These are phyloP conservation scores for Upupa epops DNA, from an alignment of 2,113 vertebrate genomes.

Conservation along the genomic window DNA sequence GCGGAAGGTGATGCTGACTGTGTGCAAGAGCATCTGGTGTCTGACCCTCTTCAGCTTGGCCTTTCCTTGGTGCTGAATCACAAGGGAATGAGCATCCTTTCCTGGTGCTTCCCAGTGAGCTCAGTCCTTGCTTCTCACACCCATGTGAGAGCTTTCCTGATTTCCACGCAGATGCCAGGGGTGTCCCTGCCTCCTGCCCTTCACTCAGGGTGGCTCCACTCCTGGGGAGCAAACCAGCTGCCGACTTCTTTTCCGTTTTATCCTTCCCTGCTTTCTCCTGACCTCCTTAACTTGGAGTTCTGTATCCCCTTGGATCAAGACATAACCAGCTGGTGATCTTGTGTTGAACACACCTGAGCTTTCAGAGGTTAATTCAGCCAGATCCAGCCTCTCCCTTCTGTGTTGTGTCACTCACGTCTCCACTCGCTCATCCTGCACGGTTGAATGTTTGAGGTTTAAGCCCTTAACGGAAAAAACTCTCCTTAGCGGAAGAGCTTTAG, in stretches of 20 bases:
- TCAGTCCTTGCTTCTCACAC: background rate
- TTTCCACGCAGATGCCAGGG: background rate
- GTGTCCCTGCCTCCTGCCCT: background rate
- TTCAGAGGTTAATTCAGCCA: background rate
- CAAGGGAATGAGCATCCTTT: background rate
- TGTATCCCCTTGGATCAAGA: background rate
- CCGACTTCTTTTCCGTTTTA: background rate
- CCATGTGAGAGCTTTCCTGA: background rate
- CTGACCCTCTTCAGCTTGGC: background rate
- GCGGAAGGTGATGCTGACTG: background rate
- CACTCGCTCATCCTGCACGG: background rate
- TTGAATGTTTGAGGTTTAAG: constrained; percentile 24
- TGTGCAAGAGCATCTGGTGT: background rate
- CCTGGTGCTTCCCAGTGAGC: fast-evolving
- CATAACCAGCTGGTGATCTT: background rate
- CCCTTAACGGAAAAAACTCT: background rate
- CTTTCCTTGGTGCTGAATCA: background rate
- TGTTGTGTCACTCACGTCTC: background rate
- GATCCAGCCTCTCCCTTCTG: background rate
- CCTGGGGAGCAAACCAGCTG: background rate
- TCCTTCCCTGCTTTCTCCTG: fast-evolving
- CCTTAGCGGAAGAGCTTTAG: constrained; percentile 52
- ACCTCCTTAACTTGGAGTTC: background rate
- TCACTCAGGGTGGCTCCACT: background rate
- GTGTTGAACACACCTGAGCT: background rate